Conservation (phyloP, 2,113 vertebrate species). For the Pseudopipra pipra region DNA sequence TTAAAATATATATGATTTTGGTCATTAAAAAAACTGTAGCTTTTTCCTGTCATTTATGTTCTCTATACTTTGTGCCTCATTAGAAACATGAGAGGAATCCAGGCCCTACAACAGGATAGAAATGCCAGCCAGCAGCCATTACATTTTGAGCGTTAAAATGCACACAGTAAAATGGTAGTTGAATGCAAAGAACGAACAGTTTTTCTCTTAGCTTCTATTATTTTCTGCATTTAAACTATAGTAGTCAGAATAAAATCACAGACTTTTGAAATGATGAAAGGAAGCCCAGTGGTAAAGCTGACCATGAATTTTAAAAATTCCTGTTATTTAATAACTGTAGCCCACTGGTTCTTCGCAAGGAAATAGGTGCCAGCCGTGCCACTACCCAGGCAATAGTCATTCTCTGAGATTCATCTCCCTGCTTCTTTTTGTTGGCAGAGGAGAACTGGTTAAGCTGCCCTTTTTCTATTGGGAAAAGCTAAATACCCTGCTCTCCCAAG, state of each 20-base stretch:
- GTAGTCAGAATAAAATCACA: not conserved
- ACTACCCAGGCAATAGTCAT: not conserved
- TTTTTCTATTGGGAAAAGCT: not conserved
- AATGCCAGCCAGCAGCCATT: not conserved
- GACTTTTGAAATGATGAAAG: not conserved
- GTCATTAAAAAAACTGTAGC: not conserved
- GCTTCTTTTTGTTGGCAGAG: not conserved
- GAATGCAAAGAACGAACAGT: not conserved
- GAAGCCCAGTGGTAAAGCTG: not conserved
- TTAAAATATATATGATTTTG: slow-evolving; percentile 24
- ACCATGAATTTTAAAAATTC: not conserved
- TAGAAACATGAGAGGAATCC: not conserved
- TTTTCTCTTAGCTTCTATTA: not conserved
- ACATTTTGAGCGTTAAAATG: not conserved
- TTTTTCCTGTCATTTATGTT: not conserved
- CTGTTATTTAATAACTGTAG: not conserved
- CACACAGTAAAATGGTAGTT: not conserved
- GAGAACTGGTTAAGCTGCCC: not conserved
- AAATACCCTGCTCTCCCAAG: not conserved
- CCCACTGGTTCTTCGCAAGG: not conserved
- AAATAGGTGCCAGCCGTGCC: not conserved
- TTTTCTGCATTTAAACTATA: not conserved
- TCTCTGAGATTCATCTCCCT: not conserved
- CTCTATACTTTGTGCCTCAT: not conserved
- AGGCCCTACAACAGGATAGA: not conserved